Base-by-base conservation (phyloP, 2,797 vertebrate species). In the Poeciliopsis paucimaculata region DNA sequence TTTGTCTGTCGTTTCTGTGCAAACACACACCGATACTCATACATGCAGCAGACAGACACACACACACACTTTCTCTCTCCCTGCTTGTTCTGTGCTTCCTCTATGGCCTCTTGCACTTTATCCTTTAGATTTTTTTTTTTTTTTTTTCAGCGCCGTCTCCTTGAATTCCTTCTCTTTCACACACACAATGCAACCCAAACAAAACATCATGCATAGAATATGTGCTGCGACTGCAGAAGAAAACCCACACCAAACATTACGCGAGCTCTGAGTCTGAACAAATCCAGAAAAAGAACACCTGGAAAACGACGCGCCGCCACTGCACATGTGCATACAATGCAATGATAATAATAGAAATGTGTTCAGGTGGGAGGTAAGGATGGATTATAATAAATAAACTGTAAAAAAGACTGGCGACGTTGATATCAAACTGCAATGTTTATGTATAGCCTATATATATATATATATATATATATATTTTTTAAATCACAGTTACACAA, bases 1-100 rank as follows among this genome's bases (percentile, higher is more conserved):
- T 86, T 72, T 84, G 77, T 91, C 80, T 70, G 43, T 91, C 78
- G 31, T 43, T 87, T 46, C 34, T 31, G 74, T 81, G 82, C 53
- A 84, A 77, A 82, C 36, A 77, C 79, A 78, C 66, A 85, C 79
- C 60, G 10, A 68, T 64, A 26, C 81, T 72, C 75, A 85, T 31
- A 75, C 78, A 84, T 15, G 55, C 31, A 18, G n/a, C 8, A 5
- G 36, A 51, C 34, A 53, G 76, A 20, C 78, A 15, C 49, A 16
- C 64, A 7, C 49, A 60, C 41, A 62, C 76, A 23, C 66, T 2
- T 73, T n/a, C 72, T 12, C 18, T 76, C 43, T 72, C 77, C 73
- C 28, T 47, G 34, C 43, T 72, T 75, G 31, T 75, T 34, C 18
- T 75, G 49, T n/a, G 15, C 62, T 28, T 72, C 31, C 41, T 49